A percentile compares a stretch with the other conserved stretches of the same genome.
Conservation (phyloP, 2,888 invertebrate genomes). For the Gastracanthus pulcherrimus region DNA sequence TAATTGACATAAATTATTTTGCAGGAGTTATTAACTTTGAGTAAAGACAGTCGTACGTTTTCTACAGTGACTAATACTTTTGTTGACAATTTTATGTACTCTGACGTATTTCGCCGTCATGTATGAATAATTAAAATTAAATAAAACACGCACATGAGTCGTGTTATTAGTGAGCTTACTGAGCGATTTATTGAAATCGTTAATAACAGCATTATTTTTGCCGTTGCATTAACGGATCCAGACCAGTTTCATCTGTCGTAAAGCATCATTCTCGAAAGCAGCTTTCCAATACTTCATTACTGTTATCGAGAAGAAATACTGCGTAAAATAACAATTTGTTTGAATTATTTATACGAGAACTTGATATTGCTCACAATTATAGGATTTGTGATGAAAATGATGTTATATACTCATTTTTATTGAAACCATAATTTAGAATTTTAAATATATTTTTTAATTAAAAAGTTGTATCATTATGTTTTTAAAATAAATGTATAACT, state of each 20-base stretch:
- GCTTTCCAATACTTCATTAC: conserved; percentile 26
- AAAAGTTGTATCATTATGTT: too few species aligned
- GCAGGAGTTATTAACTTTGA: too few species aligned
- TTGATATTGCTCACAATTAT: neutral
- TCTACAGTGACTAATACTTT: neutral
- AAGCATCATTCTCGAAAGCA: conserved; percentile 37
- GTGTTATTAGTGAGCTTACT: conserved; percentile 27
- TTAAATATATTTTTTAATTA: too few species aligned
- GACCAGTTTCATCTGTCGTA: conserved; percentile 14
- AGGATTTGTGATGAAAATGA: too few species aligned
- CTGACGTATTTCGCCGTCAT: neutral
- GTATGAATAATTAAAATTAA: conserved; percentile 26
- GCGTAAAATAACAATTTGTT: neutral
- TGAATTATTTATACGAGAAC: neutral
- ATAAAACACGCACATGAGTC: conserved; percentile 2
- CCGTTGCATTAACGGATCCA: neutral
- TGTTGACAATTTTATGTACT: neutral
- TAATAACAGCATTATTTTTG: conserved; percentile 47
- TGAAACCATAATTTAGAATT: too few species aligned
- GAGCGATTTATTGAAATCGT: conserved; percentile 41
- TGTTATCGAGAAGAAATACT: neutral
- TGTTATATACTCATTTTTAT: too few species aligned
- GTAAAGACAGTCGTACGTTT: neutral
- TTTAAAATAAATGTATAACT: too few species aligned
- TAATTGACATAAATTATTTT: too few species aligned